A percentile compares a stretch with the other conserved stretches of the same genome.
Evolutionary conservation across 2,888 invertebrate genomes (phyloP).

Genomic region (Octonoba sinensis): DNA sequence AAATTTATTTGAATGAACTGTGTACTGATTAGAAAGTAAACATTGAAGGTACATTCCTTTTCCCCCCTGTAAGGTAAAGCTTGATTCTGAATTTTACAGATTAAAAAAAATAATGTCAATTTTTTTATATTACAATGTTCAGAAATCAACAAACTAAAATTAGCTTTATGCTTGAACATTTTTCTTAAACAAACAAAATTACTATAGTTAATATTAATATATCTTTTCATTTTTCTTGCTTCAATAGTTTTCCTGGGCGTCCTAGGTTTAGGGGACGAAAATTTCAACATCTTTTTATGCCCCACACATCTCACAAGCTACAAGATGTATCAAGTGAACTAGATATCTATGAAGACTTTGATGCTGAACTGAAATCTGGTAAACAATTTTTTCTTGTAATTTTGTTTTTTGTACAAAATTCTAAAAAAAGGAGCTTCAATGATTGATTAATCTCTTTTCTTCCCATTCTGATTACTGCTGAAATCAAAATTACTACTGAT

Average conservation of each 20-base stretch:
- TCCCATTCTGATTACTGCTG: neutral
- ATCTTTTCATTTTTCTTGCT: neutral
- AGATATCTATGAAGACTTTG: slow-evolving; percentile 41
- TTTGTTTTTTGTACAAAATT: neutral
- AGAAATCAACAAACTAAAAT: too few species aligned
- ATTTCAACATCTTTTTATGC: slow-evolving; percentile 27
- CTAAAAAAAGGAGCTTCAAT: neutral
- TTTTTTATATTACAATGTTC: too few species aligned
- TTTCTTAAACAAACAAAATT: too few species aligned
- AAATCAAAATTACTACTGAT: neutral
- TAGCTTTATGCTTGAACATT: too few species aligned
- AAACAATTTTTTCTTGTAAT: slow-evolving; percentile 1
- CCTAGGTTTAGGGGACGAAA: slow-evolving; percentile 59
- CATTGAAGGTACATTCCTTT: too few species aligned
- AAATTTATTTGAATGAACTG: too few species aligned
- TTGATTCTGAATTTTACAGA: too few species aligned
- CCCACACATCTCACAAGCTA: slow-evolving; percentile 23
- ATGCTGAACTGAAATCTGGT: slow-evolving; percentile 24
- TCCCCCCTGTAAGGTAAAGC: too few species aligned
- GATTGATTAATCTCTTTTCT: neutral
- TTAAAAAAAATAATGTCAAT: too few species aligned
- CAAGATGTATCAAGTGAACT: slow-evolving; percentile 11
- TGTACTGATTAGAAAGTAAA: too few species aligned
- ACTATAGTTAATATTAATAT: too few species aligned
- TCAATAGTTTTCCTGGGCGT: slow-evolving; percentile 64